phyloP scores from a whole-genome alignment of 2,797 vertebrate species.

The Nyctibius grandis region DNA sequence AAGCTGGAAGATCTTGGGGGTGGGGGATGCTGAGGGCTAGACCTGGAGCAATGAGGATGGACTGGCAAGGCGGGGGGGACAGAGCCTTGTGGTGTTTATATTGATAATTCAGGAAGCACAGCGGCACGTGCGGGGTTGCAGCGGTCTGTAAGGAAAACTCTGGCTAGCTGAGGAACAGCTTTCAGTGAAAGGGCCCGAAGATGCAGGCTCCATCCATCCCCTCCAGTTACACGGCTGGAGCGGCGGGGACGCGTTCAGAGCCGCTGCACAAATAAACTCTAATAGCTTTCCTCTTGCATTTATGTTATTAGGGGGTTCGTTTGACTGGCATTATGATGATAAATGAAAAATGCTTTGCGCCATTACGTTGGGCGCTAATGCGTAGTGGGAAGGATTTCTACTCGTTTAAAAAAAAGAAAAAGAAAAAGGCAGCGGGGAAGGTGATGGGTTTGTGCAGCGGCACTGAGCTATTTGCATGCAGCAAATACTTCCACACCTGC shows the following conservation, averaged over 20 bases:
- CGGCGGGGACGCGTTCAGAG: conserved; percentile 59
- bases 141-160: background rate
- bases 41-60: background rate
- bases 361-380: conserved; percentile 72
- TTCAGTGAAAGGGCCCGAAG: background rate
- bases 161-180: background rate
- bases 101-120: background rate
- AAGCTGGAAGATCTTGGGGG: background rate
- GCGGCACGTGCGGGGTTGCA: accelerated
- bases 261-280: conserved; percentile 66
- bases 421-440: background rate
- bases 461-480: background rate
- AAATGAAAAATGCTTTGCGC: conserved; percentile 74
- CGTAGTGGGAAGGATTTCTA: conserved; percentile 65
- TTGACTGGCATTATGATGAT: conserved; percentile 76
- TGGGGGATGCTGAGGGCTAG: background rate
- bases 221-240: background rate
- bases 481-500: accelerated
- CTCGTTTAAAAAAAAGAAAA: background rate
- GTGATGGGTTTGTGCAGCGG: background rate
- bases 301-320: conserved; percentile 70
- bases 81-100: background rate
- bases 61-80: background rate
- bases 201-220: background rate
- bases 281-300: conserved; percentile 70